phyloP scores from a whole-genome alignment of 2,113 vertebrate genomes.

The Tor tambroides region DNA sequence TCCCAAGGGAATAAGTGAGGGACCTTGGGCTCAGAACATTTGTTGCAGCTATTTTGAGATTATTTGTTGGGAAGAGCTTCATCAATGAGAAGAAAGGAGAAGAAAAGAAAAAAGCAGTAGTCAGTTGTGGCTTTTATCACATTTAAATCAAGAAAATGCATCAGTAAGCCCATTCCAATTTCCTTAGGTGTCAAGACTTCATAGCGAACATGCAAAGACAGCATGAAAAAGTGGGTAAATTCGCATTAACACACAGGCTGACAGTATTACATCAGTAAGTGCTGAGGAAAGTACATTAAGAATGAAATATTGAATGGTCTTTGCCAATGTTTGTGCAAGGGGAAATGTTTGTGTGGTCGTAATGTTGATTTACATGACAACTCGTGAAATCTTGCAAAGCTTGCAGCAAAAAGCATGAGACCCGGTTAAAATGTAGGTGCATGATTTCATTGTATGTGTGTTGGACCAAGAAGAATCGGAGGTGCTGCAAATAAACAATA shows the following conservation, averaged over 20 bases:
- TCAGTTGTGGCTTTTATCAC: not conserved
- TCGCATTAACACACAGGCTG: constrained; percentile 9
- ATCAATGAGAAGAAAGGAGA: not conserved
- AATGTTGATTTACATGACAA: constrained; percentile 41
- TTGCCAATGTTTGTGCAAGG: not conserved
- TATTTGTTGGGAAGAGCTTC: not conserved
- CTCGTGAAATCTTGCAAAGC: not conserved
- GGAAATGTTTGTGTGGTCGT: constrained; percentile 9
- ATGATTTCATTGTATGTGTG: not conserved
- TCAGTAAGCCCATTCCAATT: constrained; percentile 4
- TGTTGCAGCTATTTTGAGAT: not conserved
- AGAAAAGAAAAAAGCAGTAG: not conserved
- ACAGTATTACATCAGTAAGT: constrained; percentile 20
- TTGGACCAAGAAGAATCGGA: not conserved
- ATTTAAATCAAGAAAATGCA: constrained; percentile 17
- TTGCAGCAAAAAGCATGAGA: not conserved
- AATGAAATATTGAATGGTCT: constrained; percentile 17
- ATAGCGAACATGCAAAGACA: constrained; percentile 29
- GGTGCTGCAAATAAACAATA: not conserved
- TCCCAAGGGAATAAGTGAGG: not conserved
- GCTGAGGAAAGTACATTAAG: constrained; percentile 30
- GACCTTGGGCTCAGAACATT: not conserved
- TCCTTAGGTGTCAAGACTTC: not conserved
- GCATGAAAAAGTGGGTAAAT: constrained; percentile 7
- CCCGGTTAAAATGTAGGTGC: not conserved